Conservation (phyloP, 2,797 vertebrate species). For the Poecile montanus region DNA sequence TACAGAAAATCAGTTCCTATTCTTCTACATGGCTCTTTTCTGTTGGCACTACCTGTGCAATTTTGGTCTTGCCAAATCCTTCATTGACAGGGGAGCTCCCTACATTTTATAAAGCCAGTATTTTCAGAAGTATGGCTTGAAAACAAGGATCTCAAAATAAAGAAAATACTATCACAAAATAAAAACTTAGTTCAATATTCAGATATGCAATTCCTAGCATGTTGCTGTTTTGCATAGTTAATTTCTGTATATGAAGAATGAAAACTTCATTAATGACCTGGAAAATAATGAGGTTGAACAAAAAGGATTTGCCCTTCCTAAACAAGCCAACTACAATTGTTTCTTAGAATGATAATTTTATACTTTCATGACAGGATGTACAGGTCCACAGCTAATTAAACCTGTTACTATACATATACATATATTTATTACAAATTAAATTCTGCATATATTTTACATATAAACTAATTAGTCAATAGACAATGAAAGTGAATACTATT, state of each 20-base stretch:
- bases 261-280: constrained; percentile 60
- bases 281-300: constrained; percentile 58
- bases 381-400: constrained; percentile 49
- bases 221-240: constrained; percentile 59
- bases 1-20: constrained; percentile 79
- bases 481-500: background rate
- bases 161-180: constrained; percentile 58
- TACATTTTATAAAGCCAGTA: constrained; percentile 66
- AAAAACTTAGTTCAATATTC: constrained; percentile 60
- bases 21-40: constrained; percentile 69
- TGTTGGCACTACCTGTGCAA: constrained; percentile 75
- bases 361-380: constrained; percentile 42
- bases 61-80: constrained; percentile 71
- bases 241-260: constrained; percentile 48
- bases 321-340: constrained; percentile 46
- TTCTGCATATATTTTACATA: background rate
- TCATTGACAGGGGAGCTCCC: constrained; percentile 51
- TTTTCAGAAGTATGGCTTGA: constrained; percentile 69
- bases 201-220: constrained; percentile 50
- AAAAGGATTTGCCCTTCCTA: constrained; percentile 42
- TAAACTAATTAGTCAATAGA: background rate
- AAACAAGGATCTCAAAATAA: constrained; percentile 60
- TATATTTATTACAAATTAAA: background rate
- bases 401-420: background rate
- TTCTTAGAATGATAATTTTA: constrained; percentile 48